Base-by-base conservation (phyloP, 2,888 invertebrate genomes). In the Leptopilina myrica region DNA sequence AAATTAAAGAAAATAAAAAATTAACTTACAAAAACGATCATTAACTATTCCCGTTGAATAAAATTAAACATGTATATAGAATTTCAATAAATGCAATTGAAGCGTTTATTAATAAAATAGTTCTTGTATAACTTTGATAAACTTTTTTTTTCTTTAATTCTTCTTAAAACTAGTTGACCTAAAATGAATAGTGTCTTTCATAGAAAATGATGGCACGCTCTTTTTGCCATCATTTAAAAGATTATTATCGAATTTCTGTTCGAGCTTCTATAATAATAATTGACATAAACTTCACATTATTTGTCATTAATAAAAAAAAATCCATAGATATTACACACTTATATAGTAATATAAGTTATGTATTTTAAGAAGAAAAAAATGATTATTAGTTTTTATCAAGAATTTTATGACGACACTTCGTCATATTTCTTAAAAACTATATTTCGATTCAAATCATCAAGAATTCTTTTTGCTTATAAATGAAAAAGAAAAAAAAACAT, bases 171-270 rank as follows among this genome's bases (percentile, higher is more conserved):
- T 14, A 69, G 53, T 14, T 53, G 53, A 69, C 69, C 49, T 26
- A 14, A 33, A 49, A 69, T 69, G 69, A 69, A 69, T 69, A 69
- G 69, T 53, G 20, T 69, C 69, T 69, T 69, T 69, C 53, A 69
- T 53, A 69, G 26, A 69, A 69, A 26, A 43, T 43, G 53, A 33
- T 33, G 69, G n/a, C 69, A 26, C 26, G 14, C 20, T 43, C 8
- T 33, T 69, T 69, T 69, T 69, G 69, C 67, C 46, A 46, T 46
- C 46, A 15, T 7, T 59, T 59, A 43, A 8, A 59, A 59, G 59
- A 59, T 59, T 59, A 15, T 59, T 59, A 59, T 59, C 59, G 15
- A 59, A 15, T 59, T 59, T 7, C 33, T 33, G 33, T 15, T n/a
- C 59, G 15, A 59, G 59, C 14, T n/a, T n/a, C 59, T 59, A 33